A percentile compares a stretch with the other conserved stretches of the same genome.
phyloP scores from a whole-genome alignment of 2,113 vertebrate genomes.

The Corynorhinus townsendii region DNA sequence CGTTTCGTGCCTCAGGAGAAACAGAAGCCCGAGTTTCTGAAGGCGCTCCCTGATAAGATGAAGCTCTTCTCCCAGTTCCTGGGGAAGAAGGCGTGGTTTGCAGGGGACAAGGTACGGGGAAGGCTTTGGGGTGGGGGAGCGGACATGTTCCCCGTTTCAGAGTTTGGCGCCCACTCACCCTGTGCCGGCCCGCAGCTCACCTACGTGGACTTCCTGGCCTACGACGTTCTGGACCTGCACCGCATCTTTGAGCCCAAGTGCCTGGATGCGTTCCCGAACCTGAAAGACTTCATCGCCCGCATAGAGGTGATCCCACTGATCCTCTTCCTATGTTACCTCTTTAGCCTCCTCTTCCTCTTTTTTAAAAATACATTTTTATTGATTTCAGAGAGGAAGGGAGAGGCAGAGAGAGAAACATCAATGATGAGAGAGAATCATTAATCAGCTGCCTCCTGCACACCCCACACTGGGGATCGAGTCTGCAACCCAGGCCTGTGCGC shows the following conservation, averaged over 20 bases:
- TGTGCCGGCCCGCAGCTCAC: conserved; percentile 82
- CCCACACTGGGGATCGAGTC: too few species aligned
- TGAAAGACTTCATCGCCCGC: neutral
- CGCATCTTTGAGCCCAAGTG: conserved; percentile 80
- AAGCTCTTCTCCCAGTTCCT: conserved; percentile 88
- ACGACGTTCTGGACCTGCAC: conserved; percentile 87
- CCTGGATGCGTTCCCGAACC: neutral
- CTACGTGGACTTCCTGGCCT: conserved; percentile 90
- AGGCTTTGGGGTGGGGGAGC: accelerated
- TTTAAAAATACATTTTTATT: too few species aligned
- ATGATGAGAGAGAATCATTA: too few species aligned
- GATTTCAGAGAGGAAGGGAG: too few species aligned
- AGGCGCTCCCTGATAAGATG: conserved; percentile 79
- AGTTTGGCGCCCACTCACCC: accelerated
- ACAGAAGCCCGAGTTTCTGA: conserved; percentile 81
- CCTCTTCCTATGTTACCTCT: neutral
- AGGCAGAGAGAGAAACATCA: too few species aligned
- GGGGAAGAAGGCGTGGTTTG: conserved; percentile 89
- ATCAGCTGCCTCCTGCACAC: too few species aligned
- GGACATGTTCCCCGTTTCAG: too few species aligned
- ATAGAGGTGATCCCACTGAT: neutral
- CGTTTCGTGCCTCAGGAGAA: conserved; percentile 80
- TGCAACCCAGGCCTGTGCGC: too few species aligned
- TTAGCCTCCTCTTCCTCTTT: neutral
- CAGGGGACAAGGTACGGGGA: conserved; percentile 85